These are phyloP conservation scores for Parauchenoglanis ngamensis DNA, from an alignment of 2,797 vertebrate species.

Conservation along the genomic window DNA sequence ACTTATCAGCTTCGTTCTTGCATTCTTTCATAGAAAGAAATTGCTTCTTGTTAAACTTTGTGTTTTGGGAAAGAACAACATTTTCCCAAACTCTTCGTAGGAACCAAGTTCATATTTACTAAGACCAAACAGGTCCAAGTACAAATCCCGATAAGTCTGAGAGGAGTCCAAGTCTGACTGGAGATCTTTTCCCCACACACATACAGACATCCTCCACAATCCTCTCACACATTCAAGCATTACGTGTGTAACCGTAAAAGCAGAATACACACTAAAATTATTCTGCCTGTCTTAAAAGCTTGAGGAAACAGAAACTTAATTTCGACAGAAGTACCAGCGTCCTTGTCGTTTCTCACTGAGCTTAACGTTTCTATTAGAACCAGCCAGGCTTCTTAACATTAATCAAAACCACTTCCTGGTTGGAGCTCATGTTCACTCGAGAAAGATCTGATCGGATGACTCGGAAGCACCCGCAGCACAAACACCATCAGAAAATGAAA, in stretches of 20 bases:
- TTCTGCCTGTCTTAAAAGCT: no score
- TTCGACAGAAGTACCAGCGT: no score
- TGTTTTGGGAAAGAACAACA: neutral
- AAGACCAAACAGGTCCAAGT: neutral
- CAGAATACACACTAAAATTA: no score
- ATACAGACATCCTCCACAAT: neutral
- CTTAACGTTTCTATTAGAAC: neutral
- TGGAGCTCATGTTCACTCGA: neutral
- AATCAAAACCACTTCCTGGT: neutral
- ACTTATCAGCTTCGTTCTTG: neutral
- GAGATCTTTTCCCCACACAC: neutral
- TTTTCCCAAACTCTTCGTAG: neutral
- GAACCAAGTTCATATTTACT: neutral
- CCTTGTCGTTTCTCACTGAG: neutral
- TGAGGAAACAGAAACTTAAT: no score
- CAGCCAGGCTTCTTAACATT: neutral
- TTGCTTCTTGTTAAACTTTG: neutral
- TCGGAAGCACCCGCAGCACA: neutral
- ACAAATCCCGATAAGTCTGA: neutral
- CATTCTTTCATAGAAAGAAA: neutral
- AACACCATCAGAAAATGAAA: no score
- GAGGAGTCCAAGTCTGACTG: neutral
- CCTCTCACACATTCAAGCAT: no score
- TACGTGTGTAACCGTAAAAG: neutral
- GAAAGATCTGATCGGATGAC: neutral